A percentile compares a stretch with the other conserved stretches of the same genome.
Conservation (phyloP, 1,140 invertebrate genomes). For the Heliconius hermathena region DNA sequence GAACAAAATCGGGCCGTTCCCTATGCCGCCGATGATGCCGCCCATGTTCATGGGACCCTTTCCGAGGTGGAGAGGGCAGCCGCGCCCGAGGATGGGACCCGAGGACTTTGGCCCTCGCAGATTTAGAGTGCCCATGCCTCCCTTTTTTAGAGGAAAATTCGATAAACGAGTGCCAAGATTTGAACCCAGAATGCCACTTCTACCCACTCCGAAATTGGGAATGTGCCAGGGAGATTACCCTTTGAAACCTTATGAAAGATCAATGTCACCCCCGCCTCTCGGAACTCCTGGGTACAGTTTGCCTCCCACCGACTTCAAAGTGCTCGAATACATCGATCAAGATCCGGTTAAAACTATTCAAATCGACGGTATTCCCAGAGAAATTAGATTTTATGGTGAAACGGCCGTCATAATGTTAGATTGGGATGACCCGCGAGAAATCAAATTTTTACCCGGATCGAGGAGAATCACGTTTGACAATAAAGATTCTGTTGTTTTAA, state of each 20-base stretch:
- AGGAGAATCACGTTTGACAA: slow-evolving; percentile 87
- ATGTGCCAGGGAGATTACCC: slow-evolving; percentile 69
- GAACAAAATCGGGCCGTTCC: slow-evolving; percentile 48
- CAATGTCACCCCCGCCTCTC: slow-evolving; percentile 63
- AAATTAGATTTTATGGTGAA: slow-evolving; percentile 93
- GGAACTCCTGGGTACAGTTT: slow-evolving; percentile 69
- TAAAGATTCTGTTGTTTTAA: slow-evolving; percentile 85
- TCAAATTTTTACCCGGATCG: slow-evolving; percentile 90
- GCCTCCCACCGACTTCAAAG: slow-evolving; percentile 82
- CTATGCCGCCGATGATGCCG: slow-evolving; percentile 65
- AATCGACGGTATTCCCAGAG: slow-evolving; percentile 91
- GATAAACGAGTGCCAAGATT: slow-evolving; percentile 60
- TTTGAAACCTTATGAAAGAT: slow-evolving; percentile 62
- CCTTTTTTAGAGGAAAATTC: slow-evolving; percentile 66
- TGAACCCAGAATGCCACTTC: slow-evolving; percentile 54
- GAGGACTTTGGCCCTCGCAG: slow-evolving; percentile 61
- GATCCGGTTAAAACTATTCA: slow-evolving; percentile 90
- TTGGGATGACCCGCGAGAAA: slow-evolving; percentile 92
- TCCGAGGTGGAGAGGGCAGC: slow-evolving; percentile 59
- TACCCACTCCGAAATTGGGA: slow-evolving; percentile 63
- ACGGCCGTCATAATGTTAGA: slow-evolving; percentile 92
- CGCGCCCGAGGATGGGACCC: slow-evolving; percentile 46
- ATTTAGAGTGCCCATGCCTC: slow-evolving; percentile 61
- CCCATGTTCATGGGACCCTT: slow-evolving; percentile 59
- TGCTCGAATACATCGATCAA: slow-evolving; percentile 84